Percentiles rank a stretch among this genome's conserved stretches.
These are phyloP conservation scores for rat (Rattus norvegicus) DNA, from an alignment of 2,113 vertebrate genomes.

Conservation along the genomic window GRCr8 NC_086024.1:54523001-54523500, in stretches of 20 bases:
- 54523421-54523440: background rate
- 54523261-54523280: conserved; percentile 4
- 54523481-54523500: background rate
- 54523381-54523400: background rate
- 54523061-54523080: background rate
- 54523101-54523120: background rate
- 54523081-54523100: background rate
- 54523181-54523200: no score
- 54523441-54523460: background rate
- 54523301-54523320: background rate
- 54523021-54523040: background rate
- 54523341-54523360: background rate
- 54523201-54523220: background rate
- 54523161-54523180: background rate
- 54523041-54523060: conserved; percentile 37
- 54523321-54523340: background rate
- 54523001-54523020: conserved; percentile 23
- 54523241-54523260: no score
- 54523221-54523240: no score
- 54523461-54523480: background rate
- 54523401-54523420: background rate
- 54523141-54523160: conserved; percentile 19
- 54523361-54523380: background rate
- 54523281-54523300: background rate
- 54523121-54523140: background rate